A percentile compares a stretch with the other conserved stretches of the same genome.
Evolutionary conservation across 2,888 invertebrate genomes (phyloP).

Genomic region (Tenthredo scrophulariae): DNA sequence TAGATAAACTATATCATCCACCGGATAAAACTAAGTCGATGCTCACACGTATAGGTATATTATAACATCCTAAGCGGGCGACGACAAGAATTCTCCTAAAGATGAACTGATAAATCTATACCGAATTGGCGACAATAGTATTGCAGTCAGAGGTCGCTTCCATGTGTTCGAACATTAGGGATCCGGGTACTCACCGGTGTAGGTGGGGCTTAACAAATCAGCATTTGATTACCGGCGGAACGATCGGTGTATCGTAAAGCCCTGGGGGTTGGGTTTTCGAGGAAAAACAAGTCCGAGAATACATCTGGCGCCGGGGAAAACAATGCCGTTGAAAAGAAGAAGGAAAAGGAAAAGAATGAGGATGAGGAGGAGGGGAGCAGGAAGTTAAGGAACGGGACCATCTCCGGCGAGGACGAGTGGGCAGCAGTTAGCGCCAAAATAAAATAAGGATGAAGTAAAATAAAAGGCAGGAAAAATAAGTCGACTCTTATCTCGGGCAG

Average conservation of each 20-base stretch:
- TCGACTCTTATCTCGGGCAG: slow-evolving; percentile 74
- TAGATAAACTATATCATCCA: background rate
- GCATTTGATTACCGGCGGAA: slow-evolving; percentile 44
- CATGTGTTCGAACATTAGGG: slow-evolving; percentile 25
- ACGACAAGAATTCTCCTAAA: background rate
- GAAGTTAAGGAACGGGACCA: slow-evolving; percentile 53
- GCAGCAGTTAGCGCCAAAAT: slow-evolving; percentile 75
- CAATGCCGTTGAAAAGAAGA: slow-evolving; percentile 30
- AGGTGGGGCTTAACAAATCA: slow-evolving; percentile 47
- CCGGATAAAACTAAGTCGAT: background rate
- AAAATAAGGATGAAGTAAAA: slow-evolving; percentile 75
- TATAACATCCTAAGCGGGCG: background rate
- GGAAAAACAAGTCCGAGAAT: slow-evolving; percentile 43
- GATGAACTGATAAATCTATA: background rate
- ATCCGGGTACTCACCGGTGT: background rate
- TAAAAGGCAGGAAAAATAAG: slow-evolving; percentile 76
- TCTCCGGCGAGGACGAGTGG: slow-evolving; percentile 63
- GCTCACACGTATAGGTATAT: background rate
- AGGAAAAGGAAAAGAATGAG: background rate
- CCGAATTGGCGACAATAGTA: background rate
- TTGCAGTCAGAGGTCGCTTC: slow-evolving; percentile 9
- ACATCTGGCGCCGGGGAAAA: slow-evolving; percentile 53
- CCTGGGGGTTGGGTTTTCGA: slow-evolving; percentile 12
- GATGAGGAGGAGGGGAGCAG: slow-evolving; percentile 13
- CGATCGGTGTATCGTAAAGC: slow-evolving; percentile 44